Evolutionary conservation across 2,888 invertebrate genomes (phyloP).

Genomic region (Andrena minutula): DNA sequence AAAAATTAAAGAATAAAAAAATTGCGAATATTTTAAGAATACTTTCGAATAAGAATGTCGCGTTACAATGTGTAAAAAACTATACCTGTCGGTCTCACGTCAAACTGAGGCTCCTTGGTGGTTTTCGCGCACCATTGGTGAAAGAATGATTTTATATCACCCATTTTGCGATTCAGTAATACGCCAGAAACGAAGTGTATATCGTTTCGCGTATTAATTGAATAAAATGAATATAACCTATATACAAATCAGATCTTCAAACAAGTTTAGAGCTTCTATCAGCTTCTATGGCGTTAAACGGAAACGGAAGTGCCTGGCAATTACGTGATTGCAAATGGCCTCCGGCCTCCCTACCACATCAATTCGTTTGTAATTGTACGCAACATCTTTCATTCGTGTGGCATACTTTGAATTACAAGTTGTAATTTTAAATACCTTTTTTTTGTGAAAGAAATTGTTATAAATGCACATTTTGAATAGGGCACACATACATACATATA

Average conservation of each 20-base stretch:
- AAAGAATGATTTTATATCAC: constrained; percentile 94
- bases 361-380: background rate
- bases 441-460: too few species aligned
- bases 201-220: background rate
- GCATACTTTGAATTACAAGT: background rate
- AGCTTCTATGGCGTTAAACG: background rate
- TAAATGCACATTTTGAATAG: too few species aligned
- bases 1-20: constrained; percentile 81
- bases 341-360: background rate
- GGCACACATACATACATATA: too few species aligned
- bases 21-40: background rate
- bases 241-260: constrained; percentile 6
- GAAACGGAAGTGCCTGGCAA: constrained; percentile 15
- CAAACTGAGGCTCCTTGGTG: constrained; percentile 91
- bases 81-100: constrained; percentile 93
- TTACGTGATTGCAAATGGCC: background rate
- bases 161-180: constrained; percentile 80
- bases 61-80: background rate
- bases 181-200: background rate
- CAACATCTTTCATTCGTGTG: background rate
- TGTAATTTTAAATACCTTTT: too few species aligned
- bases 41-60: background rate
- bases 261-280: background rate
- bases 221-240: constrained; percentile 28
- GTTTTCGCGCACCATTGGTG: constrained; percentile 96